Evolutionary conservation across 64 coral and sea anemone species (phyloP), one percentile per base, ranked within the genome.

Genomic region (Cladopsammia gracilis): DNA sequence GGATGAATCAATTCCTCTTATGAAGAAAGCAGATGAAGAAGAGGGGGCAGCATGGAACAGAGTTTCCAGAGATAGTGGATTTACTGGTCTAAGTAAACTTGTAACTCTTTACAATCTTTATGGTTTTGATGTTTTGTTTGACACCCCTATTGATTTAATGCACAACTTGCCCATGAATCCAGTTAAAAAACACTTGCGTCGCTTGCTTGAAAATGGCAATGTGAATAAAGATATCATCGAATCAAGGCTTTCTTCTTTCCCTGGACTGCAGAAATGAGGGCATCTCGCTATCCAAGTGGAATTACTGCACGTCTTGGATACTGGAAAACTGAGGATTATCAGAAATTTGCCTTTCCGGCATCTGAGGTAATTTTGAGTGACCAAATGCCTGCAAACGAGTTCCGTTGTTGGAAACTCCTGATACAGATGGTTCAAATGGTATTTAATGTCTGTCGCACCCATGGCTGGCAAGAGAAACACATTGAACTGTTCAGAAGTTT

Each of bases 81-180:
- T 92, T 71, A 92, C 78, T 83, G 90, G 90, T 62, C 46, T 83
- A 70, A 92, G 90, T 53, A 54, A 83, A 85, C 90, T 92, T 62
- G 68, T 42, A 34, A 75, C 42, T 81, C 89, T 91, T 15, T 82
- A 91, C 72, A 11, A 91, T 23, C 89, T 91, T 1, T 91, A 91
- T 71, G 89, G 89, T 22, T 91, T 91, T 92, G 89, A 84, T 92
- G 78, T 84, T 16, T 58, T 92, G 34, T 56, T 50, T 82, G 89
- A 92, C 79, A 83, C 89, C 58, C 58, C 76, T 58, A 84, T 92
- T 92, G 89, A 92, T 60, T 60, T 92, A 10, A 92, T 92, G 89
- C 89, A 83, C 62, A 84, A 84, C 42, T 84, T 92, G 26, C 90
- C 90, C 2, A 92, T 92, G 68, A 92, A 92, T 82, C 89, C 66